Evolutionary conservation across 2,797 vertebrate species (phyloP), one percentile per base, ranked within the genome.

Genomic region (Phoeniculus purpureus): DNA sequence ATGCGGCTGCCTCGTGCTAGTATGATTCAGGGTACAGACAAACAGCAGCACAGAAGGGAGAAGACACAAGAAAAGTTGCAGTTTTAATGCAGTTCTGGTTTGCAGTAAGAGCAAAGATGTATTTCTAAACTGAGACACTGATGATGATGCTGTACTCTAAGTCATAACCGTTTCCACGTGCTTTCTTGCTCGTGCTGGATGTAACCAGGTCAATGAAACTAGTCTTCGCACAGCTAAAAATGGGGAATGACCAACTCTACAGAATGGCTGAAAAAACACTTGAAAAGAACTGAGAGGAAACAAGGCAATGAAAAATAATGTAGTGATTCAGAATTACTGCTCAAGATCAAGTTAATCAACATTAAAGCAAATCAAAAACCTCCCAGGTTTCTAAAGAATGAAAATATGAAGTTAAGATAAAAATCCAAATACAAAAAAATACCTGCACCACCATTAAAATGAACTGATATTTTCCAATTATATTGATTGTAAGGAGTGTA

Each of bases 1-100:
- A 99, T 99, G 96, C 99, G 99, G 97, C 99, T 99, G 97, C 99
- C 99, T 96, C 99, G 98, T n/a, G 98, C 99, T 99, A 98, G 92
- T 88, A 94, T 85, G 89, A 90, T 96, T 96, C 97, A 96, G 92
- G 94, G 95, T 31, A 94, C 96, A 96, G 91, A 61, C 72, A 90
- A 77, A 93, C 85, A 95, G 96, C 95, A 92, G 97, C 96, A 97
- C 76, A 96, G 82, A 94, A 93, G 94, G 97, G 85, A 94, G 91
- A 94, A 96, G 95, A 96, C 92, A 96, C 81, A 97, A 94, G 96
- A 98, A 96, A 96, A 96, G 94, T 85, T 91, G 92, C 31, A 85
- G 89, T 88, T 97, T 96, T 96, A 94, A 96, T 94, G 90, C 43
- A 87, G 52, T 95, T 93, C 89, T 79, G 6, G 27, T 94, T 75